Evolutionary conservation across 2,113 vertebrate species (phyloP).

Genomic region (Megalops atlanticus): DNA sequence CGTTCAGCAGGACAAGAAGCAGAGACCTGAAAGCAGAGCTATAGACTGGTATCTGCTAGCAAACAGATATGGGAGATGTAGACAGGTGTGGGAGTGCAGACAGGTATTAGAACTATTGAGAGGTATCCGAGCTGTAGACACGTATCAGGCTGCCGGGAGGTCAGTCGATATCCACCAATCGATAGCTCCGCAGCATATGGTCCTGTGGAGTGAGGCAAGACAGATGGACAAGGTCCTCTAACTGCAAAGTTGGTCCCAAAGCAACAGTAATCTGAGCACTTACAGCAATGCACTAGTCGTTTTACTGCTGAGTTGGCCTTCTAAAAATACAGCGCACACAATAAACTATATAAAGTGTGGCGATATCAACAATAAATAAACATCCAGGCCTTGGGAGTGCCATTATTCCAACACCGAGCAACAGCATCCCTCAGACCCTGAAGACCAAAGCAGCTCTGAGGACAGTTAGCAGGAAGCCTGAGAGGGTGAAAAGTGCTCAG

Average conservation of each 20-base stretch:
- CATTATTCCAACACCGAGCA: not conserved
- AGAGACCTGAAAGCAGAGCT: too few relatives aligned
- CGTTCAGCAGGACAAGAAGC: too few relatives aligned
- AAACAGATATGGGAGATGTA: too few relatives aligned
- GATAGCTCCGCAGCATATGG: too few relatives aligned
- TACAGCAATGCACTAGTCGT: not conserved
- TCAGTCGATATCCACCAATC: too few relatives aligned
- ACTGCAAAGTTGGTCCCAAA: not conserved
- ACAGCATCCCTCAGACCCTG: too few relatives aligned
- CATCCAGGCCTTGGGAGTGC: not conserved
- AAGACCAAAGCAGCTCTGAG: not conserved
- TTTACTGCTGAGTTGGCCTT: not conserved
- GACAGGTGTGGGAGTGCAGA: too few relatives aligned
- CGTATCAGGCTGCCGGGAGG: too few relatives aligned
- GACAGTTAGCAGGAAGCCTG: not conserved
- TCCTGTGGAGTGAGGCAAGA: not conserved
- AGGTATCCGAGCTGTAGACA: constrained; percentile 7
- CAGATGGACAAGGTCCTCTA: not conserved
- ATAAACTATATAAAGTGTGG: constrained; percentile 6
- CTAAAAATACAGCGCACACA: constrained; percentile 1
- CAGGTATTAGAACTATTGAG: too few relatives aligned
- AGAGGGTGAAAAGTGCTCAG: not conserved
- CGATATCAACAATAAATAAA: not conserved
- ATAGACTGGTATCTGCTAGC: too few relatives aligned
- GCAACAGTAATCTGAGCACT: not conserved